These are phyloP conservation scores for Xiphophorus couchianus DNA, from an alignment of 2,113 vertebrate genomes.

Conservation along the genomic window DNA sequence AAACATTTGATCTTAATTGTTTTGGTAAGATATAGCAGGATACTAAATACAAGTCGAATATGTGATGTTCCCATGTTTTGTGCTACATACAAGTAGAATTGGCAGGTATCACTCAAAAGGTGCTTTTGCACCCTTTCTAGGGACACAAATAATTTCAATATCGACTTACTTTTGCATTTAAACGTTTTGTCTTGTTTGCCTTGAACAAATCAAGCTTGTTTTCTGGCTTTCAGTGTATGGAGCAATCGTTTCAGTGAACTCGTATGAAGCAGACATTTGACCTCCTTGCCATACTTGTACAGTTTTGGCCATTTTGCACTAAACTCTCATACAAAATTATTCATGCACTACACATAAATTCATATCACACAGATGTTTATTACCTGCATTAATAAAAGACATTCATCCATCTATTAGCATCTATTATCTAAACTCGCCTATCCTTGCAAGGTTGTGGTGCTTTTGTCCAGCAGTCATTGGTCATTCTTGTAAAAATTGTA, in stretches of 20 bases:
- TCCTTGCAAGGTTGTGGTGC: too few species aligned
- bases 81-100: neutral
- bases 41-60: neutral
- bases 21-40: too few species aligned
- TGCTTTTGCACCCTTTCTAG: neutral
- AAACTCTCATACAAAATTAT: neutral
- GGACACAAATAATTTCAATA: neutral
- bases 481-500: too few species aligned
- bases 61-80: neutral
- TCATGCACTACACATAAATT: neutral
- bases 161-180: neutral
- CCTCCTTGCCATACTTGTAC: neutral
- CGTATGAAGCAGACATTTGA: neutral
- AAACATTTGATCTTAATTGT: too few species aligned
- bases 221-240: neutral
- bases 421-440: too few species aligned
- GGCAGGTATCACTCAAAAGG: neutral
- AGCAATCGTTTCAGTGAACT: neutral
- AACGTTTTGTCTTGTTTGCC: too few species aligned
- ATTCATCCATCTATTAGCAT: too few species aligned
- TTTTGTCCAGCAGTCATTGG: too few species aligned
- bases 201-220: neutral
- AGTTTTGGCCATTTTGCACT: neutral
- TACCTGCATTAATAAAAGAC: too few species aligned
- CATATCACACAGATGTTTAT: too few species aligned